phyloP scores from a whole-genome alignment of 2,113 vertebrate genomes.

The Saccopteryx leptura region DNA sequence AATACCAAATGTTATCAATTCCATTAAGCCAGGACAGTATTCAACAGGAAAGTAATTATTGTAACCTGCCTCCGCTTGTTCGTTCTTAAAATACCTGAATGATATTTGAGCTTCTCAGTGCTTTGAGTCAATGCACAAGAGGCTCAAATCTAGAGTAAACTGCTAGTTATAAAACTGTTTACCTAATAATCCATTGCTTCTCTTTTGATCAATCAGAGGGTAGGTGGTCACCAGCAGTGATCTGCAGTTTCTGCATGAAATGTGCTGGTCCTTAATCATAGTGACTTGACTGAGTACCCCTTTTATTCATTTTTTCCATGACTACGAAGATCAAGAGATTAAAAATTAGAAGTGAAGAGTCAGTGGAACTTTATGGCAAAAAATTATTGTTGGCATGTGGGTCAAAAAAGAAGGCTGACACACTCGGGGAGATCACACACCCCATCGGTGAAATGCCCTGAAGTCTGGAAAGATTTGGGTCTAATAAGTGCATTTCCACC shows the following conservation, averaged over 20 bases:
- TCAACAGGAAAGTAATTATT: slow-evolving; percentile 26
- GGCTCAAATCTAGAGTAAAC: background rate
- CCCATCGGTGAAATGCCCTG: background rate
- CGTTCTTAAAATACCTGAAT: slow-evolving; percentile 53
- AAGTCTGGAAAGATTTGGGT: background rate
- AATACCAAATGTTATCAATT: background rate
- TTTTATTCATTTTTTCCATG: slow-evolving; percentile 4
- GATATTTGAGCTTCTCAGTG: background rate
- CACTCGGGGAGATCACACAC: background rate
- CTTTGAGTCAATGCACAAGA: slow-evolving; percentile 3
- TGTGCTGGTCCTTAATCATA: background rate
- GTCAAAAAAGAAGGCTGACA: background rate
- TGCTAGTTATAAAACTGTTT: background rate
- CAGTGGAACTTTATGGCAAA: background rate
- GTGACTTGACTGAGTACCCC: background rate
- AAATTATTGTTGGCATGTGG: background rate
- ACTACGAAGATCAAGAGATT: slow-evolving; percentile 19
- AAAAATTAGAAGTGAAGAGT: background rate
- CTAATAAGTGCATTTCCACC: background rate
- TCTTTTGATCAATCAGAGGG: background rate
- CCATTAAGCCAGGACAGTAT: background rate
- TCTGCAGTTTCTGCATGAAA: background rate
- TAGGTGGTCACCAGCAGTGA: fast-evolving
- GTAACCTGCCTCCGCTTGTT: background rate
- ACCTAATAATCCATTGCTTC: background rate